Evolutionary conservation across 2,797 vertebrate species (phyloP).

Genomic region (Argentina silus): DNA sequence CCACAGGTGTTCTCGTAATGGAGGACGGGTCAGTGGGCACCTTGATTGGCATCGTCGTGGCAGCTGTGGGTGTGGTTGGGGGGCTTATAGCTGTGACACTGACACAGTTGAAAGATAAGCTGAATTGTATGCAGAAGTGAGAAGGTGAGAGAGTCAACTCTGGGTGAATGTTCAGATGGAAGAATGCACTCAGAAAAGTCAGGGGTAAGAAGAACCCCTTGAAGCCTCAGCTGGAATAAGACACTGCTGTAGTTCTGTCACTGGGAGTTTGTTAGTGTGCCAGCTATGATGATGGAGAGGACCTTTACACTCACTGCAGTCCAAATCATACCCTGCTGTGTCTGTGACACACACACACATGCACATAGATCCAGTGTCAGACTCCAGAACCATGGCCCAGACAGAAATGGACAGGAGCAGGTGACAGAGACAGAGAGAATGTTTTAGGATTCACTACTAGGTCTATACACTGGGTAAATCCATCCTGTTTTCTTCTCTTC

Average conservation of each 20-base stretch:
- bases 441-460: background rate
- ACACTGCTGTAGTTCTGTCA: background rate
- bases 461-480: background rate
- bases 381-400: background rate
- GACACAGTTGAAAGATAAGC: conserved; percentile 58
- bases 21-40: conserved; percentile 71
- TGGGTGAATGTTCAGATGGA: background rate
- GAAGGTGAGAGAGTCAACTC: background rate
- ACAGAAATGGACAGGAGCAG: background rate
- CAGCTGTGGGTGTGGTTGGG: conserved; percentile 57
- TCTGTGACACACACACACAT: background rate
- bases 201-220: background rate
- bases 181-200: conserved; percentile 11
- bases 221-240: background rate
- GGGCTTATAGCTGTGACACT: conserved; percentile 63
- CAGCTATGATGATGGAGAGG: background rate
- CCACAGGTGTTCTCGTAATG: conserved; percentile 15
- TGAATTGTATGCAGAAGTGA: conserved; percentile 52
- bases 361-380: background rate
- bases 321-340: background rate
- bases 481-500: background rate
- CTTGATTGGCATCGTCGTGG: conserved; percentile 63
- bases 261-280: background rate
- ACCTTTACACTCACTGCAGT: background rate
- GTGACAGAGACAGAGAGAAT: background rate